These are phyloP conservation scores for Euphonia xanthogaster DNA, from an alignment of 2,797 vertebrate species.

Conservation along the genomic window DNA sequence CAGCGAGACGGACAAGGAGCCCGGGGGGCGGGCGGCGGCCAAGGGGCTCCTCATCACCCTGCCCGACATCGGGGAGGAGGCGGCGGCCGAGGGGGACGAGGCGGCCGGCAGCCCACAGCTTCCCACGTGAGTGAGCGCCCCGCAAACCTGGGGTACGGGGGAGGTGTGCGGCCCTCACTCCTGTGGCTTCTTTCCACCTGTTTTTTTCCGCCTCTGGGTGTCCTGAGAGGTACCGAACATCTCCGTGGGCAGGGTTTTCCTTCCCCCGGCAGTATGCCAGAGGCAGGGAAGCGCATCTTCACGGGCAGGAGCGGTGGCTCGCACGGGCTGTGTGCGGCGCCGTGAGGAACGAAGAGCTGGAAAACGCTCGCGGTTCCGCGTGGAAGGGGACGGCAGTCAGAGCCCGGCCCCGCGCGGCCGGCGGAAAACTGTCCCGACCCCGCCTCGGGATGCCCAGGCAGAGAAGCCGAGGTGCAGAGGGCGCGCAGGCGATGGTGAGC, in stretches of 20 bases:
- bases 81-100: background rate
- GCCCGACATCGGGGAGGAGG: slow-evolving; percentile 73
- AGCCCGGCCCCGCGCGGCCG: background rate
- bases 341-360: background rate
- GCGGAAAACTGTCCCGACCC: background rate
- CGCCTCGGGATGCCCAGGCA: too few species aligned
- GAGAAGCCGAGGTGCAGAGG: background rate
- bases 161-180: background rate
- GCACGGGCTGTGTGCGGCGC: background rate
- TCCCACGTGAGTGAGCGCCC: background rate
- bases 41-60: slow-evolving; percentile 26
- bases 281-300: background rate
- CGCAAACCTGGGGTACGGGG: background rate
- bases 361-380: too few species aligned
- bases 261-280: accelerated
- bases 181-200: background rate
- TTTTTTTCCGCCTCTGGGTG: background rate
- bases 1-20: background rate
- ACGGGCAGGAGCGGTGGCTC: accelerated
- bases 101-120: background rate
- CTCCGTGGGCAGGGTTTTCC: background rate
- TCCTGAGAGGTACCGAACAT: background rate
- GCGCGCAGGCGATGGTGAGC: background rate
- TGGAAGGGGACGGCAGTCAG: too few species aligned
- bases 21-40: background rate